These are phyloP conservation scores for Elgonia sp. DNA, from an alignment of 2,888 invertebrate species.

Conservation along the genomic window DNA sequence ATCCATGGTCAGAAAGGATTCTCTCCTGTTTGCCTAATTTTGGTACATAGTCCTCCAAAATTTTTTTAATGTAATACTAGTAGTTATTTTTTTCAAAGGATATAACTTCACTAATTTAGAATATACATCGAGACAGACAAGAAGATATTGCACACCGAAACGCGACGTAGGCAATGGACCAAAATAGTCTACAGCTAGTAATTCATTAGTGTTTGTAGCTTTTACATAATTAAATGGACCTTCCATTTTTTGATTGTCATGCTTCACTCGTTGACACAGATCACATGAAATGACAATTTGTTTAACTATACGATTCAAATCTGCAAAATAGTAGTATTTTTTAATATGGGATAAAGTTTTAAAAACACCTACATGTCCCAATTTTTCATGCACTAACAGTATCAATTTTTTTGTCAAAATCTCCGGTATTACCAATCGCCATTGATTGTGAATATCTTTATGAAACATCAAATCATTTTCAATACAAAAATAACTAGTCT, in stretches of 20 bases:
- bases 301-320: too few species aligned
- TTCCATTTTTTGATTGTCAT: not conserved
- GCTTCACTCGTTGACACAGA: constrained; percentile 17
- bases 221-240: not conserved
- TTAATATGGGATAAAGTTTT: constrained; percentile 21
- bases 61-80: constrained; percentile 5
- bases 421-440: not conserved
- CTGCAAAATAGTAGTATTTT: constrained; percentile 1
- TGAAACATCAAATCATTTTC: constrained; percentile 9
- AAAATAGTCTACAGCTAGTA: constrained; percentile 28
- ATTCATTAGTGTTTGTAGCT: constrained; percentile 13
- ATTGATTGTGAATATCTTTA: constrained; percentile 7
- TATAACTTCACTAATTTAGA: constrained; percentile 21
- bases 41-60: not conserved
- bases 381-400: constrained; percentile 33
- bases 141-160: constrained; percentile 38
- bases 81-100: constrained; percentile 1
- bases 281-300: too few species aligned
- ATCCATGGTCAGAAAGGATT: constrained; percentile 15
- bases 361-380: not conserved
- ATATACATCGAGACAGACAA: constrained; percentile 26
- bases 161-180: constrained; percentile 21
- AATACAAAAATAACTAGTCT: not conserved
- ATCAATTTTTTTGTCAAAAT: not conserved
- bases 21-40: not conserved